phyloP scores from a whole-genome alignment of 2,797 vertebrate species.

The Enteromius argenteus region DNA sequence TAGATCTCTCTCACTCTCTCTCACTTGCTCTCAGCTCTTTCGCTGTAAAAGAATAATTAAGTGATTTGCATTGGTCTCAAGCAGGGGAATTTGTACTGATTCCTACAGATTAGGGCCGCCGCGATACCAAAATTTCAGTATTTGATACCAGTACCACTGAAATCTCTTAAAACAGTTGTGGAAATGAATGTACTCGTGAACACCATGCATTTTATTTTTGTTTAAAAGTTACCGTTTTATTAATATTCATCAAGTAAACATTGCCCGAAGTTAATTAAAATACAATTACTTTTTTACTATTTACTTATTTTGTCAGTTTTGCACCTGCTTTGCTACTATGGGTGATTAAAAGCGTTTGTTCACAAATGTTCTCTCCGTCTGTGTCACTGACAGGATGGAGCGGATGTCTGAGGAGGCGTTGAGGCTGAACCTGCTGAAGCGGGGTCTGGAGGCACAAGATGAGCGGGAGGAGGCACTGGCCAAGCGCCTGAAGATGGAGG shows the following conservation, averaged over 20 bases:
- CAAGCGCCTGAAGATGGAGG: constrained; percentile 89
- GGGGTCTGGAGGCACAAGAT: constrained; percentile 81
- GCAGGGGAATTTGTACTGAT: constrained; percentile 13
- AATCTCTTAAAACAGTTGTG: neutral
- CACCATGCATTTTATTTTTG: neutral
- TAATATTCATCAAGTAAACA: neutral
- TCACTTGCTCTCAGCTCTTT: constrained; percentile 40
- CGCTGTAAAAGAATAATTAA: constrained; percentile 55
- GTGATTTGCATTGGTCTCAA: constrained; percentile 51
- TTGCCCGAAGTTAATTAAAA: no score
- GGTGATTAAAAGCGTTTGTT: neutral
- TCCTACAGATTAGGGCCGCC: constrained; percentile 21
- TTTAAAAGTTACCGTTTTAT: neutral
- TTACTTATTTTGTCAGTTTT: neutral
- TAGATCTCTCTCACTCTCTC: constrained; percentile 41
- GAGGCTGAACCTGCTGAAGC: constrained; percentile 86
- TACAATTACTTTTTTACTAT: neutral
- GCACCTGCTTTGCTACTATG: neutral
- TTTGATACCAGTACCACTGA: neutral
- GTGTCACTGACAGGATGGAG: constrained; percentile 81
- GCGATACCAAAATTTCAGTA: neutral
- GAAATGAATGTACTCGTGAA: neutral
- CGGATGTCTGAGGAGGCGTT: constrained; percentile 87
- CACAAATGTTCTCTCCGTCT: neutral
- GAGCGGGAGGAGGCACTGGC: constrained; percentile 86